Evolutionary conservation across 2,797 vertebrate genomes (phyloP), one percentile per base, ranked within the genome.

Genomic region (Centropyge bicolor): DNA sequence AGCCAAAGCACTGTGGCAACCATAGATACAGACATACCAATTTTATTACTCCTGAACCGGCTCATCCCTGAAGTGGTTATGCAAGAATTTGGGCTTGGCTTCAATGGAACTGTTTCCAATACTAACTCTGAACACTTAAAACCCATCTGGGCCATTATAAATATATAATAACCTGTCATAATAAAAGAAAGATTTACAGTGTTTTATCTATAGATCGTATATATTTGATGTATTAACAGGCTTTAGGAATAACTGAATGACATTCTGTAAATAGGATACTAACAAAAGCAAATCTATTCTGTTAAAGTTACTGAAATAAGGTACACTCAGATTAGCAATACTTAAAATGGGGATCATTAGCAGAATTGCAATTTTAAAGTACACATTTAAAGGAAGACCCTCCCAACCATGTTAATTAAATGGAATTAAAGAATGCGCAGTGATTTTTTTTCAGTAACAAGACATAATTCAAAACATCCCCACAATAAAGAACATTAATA

Each of bases 401-500:
- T 31, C 27, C 27, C 27, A 2, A 31, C 27, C 27, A 31, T 31
- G 27, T 31, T 4, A 2, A 31, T 31, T 31, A 38, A 68, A 76
- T 31, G 22, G 22, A 70, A 78, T 67, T 61, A 71, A n/a, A 68
- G 31, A 60, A 73, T 31, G 22, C 24, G 16, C 48, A 45, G 52
- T 22, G 17, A 57, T 73, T 70, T 76, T 22, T 22, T 61, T 49
- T 71, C 51, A 22, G 45, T 62, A 76, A 80, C 46, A 70, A 66
- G 59, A 68, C 38, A 52, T 31, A 56, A 75, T 61, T 68, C 27
- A 43, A 80, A 85, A 81, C 77, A 27, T 41, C 41, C 70, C 22
- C 60, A 56, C 54, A 65, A 74, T 14, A 76, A 56, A 46, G 45
- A 62, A 70, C 76, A 71, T 79, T 65, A 86, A 70, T 76, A 82